Conservation (phyloP, 2,113 vertebrate species). For the Acanthochromis polyacanthus region DNA sequence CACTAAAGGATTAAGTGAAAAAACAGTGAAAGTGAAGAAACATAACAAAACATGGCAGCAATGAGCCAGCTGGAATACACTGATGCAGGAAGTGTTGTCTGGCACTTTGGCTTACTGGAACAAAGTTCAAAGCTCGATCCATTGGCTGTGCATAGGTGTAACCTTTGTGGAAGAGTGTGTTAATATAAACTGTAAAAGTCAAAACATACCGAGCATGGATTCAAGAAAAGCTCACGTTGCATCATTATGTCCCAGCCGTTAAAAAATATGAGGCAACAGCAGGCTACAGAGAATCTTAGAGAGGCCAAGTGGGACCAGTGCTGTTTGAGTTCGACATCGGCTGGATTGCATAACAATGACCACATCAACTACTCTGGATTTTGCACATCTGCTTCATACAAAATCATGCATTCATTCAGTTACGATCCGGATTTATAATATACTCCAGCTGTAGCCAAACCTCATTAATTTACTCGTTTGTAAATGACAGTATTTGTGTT, state of each 20-base stretch:
- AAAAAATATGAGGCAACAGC: slow-evolving; percentile 42
- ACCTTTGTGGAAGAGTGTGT: slow-evolving; percentile 19
- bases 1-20: slow-evolving; percentile 13
- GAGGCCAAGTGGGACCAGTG: slow-evolving; percentile 48
- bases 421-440: slow-evolving; percentile 14
- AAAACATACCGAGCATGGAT: neutral
- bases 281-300: slow-evolving; percentile 19
- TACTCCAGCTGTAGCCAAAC: neutral
- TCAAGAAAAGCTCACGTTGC: slow-evolving; percentile 15
- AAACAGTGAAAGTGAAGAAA: slow-evolving; percentile 25
- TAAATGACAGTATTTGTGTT: neutral
- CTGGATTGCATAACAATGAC: slow-evolving; percentile 49
- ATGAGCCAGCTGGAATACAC: slow-evolving; percentile 43
- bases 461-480: neutral
- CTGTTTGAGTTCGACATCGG: slow-evolving; percentile 35
- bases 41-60: slow-evolving; percentile 1
- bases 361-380: slow-evolving; percentile 53
- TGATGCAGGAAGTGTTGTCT: slow-evolving; percentile 46
- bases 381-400: slow-evolving; percentile 48
- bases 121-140: neutral
- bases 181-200: slow-evolving; percentile 14
- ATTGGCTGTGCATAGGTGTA: neutral
- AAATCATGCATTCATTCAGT: slow-evolving; percentile 20
- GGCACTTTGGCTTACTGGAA: slow-evolving; percentile 30
- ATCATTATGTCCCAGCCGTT: slow-evolving; percentile 30